Conservation (phyloP, 2,888 invertebrate genomes). For the Aspidiotus rigidus region DNA sequence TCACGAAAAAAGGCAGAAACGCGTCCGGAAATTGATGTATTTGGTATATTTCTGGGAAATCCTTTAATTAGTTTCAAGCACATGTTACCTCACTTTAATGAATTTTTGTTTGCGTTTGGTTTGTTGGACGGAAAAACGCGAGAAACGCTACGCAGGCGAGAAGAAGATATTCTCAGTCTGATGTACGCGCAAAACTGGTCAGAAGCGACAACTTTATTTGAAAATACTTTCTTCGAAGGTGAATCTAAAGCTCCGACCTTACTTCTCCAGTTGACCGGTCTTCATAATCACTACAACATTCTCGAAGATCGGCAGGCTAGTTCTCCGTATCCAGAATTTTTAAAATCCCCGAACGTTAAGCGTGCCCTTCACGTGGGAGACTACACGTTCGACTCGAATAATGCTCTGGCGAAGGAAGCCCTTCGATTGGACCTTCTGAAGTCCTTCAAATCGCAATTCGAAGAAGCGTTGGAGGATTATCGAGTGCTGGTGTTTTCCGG, state of each 20-base stretch:
- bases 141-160: conserved; percentile 37
- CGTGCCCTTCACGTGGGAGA: conserved; percentile 37
- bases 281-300: conserved; percentile 36
- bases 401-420: conserved; percentile 54
- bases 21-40: conserved; percentile 44
- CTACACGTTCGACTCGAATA: conserved; percentile 8
- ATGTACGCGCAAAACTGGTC: conserved; percentile 40
- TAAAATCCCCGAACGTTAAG: conserved; percentile 26
- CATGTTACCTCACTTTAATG: conserved; percentile 47
- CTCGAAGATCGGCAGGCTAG: background rate
- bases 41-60: conserved; percentile 50
- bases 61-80: conserved; percentile 49
- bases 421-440: conserved; percentile 70
- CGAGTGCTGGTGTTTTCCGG: conserved; percentile 76
- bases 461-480: conserved; percentile 55
- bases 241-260: conserved; percentile 22
- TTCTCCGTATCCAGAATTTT: conserved; percentile 4
- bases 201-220: conserved; percentile 41
- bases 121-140: conserved; percentile 42
- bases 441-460: conserved; percentile 62
- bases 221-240: conserved; percentile 34
- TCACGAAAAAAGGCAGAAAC: conserved; percentile 44
- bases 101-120: conserved; percentile 48
- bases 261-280: conserved; percentile 35
- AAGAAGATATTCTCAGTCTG: conserved; percentile 37